A percentile compares a stretch with the other conserved stretches of the same genome.
Evolutionary conservation across 2,888 invertebrate species (phyloP).

Genomic region (Noctuana brunneofusca): DNA sequence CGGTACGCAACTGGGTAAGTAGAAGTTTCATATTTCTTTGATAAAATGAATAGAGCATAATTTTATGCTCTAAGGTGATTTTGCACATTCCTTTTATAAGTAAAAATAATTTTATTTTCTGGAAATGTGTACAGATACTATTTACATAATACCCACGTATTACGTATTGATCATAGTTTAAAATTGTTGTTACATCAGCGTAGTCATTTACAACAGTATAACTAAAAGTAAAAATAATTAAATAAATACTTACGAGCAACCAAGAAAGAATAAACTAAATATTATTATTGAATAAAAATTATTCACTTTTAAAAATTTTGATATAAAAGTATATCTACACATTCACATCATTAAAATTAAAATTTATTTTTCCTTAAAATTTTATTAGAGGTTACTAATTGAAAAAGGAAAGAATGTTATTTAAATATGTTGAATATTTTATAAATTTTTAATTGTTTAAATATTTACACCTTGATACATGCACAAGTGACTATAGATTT

Average conservation of each 20-base stretch:
- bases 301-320: background rate
- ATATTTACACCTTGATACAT: background rate
- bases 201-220: background rate
- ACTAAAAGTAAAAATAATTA: background rate
- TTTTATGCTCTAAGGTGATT: background rate
- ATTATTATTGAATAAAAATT: background rate
- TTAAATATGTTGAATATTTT: background rate
- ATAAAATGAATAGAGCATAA: background rate
- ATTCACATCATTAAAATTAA: background rate
- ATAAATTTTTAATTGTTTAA: too few relatives aligned
- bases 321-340: background rate
- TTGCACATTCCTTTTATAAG: background rate
- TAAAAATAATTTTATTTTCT: background rate
- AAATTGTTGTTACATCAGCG: background rate
- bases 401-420: background rate
- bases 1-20: background rate
- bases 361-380: background rate
- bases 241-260: background rate
- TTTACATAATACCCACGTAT: background rate
- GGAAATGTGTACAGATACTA: background rate
- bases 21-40: background rate
- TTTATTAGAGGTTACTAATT: background rate
- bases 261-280: background rate
- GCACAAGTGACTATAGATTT: background rate
- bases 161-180: too few relatives aligned